Percentiles rank a stretch among this genome's conserved stretches.
These are phyloP conservation scores for Caenorhabditis sulstoni DNA, from an alignment of 2,888 invertebrate genomes.

Conservation along the genomic window DNA sequence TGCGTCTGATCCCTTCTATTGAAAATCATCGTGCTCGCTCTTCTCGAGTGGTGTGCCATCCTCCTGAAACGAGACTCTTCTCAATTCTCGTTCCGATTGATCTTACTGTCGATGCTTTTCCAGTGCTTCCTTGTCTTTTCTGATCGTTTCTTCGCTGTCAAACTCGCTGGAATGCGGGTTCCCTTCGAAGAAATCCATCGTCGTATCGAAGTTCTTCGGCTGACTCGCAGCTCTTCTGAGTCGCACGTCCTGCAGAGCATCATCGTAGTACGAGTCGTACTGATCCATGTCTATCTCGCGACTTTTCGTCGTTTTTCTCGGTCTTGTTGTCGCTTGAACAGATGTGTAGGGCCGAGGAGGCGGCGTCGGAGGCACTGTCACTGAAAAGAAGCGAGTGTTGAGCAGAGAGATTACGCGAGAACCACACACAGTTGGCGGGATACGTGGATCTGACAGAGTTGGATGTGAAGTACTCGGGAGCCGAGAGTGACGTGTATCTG, in stretches of 20 bases:
- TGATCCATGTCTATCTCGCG: slow-evolving; percentile 43
- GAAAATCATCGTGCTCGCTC: slow-evolving; percentile 71
- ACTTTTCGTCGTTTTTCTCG: not conserved
- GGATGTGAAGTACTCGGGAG: slow-evolving; percentile 60
- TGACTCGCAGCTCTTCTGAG: slow-evolving; percentile 19
- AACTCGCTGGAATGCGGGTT: slow-evolving; percentile 64
- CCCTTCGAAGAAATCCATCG: slow-evolving; percentile 53
- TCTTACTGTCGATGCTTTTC: slow-evolving; percentile 70
- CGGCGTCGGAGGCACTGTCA: slow-evolving; percentile 55
- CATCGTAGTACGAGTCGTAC: slow-evolving; percentile 58
- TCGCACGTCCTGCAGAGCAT: slow-evolving; percentile 39
- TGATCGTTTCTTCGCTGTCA: slow-evolving; percentile 62
- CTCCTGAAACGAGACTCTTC: slow-evolving; percentile 41
- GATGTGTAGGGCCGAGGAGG: slow-evolving; percentile 57
- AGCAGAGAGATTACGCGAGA: not conserved
- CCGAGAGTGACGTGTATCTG: slow-evolving; percentile 58
- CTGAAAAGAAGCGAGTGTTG: slow-evolving; percentile 13
- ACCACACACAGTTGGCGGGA: slow-evolving; percentile 48
- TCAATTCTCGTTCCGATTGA: too few species aligned
- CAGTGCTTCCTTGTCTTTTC: slow-evolving; percentile 63
- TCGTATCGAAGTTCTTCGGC: slow-evolving; percentile 41
- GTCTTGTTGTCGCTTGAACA: slow-evolving; percentile 20
- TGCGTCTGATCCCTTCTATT: slow-evolving; percentile 74
- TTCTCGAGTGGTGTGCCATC: slow-evolving; percentile 52
- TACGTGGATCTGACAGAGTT: slow-evolving; percentile 61